These are phyloP conservation scores for Misgurnus anguillicaudatus DNA, from an alignment of 2,113 vertebrate species.

Conservation along the genomic window DNA sequence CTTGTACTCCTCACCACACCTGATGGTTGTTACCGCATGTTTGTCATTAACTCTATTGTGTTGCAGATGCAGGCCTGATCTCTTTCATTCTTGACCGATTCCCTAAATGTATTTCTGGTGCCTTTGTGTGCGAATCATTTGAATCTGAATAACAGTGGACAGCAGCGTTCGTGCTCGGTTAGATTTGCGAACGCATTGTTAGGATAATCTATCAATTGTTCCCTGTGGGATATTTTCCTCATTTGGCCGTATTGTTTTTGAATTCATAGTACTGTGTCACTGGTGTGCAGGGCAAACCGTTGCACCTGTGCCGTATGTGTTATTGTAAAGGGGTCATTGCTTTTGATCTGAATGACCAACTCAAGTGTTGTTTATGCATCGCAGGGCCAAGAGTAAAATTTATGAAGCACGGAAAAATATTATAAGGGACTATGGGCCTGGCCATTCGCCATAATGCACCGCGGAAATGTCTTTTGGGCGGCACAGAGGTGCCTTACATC, in stretches of 20 bases:
- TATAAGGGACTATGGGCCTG: no score
- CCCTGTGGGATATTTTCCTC: neutral
- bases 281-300: neutral
- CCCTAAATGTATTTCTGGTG: conserved; percentile 30
- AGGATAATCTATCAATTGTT: conserved; percentile 21
- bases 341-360: neutral
- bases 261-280: neutral
- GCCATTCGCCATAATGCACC: no score
- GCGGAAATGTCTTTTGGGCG: no score
- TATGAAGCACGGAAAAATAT: no score
- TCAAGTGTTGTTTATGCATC: no score
- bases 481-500: no score
- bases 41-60: no score
- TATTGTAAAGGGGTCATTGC: no score
- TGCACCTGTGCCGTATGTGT: neutral
- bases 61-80: no score
- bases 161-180: conserved; percentile 11
- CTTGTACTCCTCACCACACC: neutral
- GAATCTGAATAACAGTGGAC: conserved; percentile 24
- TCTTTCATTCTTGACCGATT: conserved; percentile 5
- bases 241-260: conserved; percentile 10
- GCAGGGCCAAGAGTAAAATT: no score
- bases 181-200: conserved; percentile 34
- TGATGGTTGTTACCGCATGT: neutral
- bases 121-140: neutral